Conservation (phyloP, 2,113 vertebrate genomes). For the Tupaia chinensis region DNA sequence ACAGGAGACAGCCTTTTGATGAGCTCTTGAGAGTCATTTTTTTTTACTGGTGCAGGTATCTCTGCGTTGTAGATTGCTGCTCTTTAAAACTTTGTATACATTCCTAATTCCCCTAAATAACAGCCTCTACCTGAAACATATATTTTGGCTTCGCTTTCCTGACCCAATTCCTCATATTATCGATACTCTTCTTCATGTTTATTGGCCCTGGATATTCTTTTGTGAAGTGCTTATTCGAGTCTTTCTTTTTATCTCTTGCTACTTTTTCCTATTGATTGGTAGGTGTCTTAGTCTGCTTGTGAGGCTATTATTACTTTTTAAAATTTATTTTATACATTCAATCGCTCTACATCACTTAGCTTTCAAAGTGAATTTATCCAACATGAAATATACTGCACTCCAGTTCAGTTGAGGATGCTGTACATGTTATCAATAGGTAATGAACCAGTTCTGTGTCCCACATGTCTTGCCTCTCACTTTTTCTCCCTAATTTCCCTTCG, state of each 20-base stretch:
- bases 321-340: no score
- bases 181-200: not conserved
- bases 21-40: not conserved
- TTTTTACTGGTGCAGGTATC: not conserved
- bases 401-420: no score
- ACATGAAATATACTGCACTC: no score
- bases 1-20: not conserved
- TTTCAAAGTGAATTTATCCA: no score
- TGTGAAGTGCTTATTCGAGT: not conserved
- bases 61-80: not conserved
- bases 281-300: not conserved
- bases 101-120: not conserved
- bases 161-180: not conserved
- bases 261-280: not conserved
- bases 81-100: not conserved
- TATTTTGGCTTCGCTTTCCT: not conserved
- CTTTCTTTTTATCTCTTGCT: not conserved
- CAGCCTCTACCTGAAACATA: not conserved
- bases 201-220: not conserved
- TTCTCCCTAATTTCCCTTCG: no score
- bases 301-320: no score
- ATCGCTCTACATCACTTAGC: no score
- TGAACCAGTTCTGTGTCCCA: no score
- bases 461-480: no score
- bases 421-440: no score